Percentiles rank a stretch among this genome's conserved stretches.
phyloP scores from a whole-genome alignment of 1,140 invertebrate species.

The Tetramorium simillimum region DNA sequence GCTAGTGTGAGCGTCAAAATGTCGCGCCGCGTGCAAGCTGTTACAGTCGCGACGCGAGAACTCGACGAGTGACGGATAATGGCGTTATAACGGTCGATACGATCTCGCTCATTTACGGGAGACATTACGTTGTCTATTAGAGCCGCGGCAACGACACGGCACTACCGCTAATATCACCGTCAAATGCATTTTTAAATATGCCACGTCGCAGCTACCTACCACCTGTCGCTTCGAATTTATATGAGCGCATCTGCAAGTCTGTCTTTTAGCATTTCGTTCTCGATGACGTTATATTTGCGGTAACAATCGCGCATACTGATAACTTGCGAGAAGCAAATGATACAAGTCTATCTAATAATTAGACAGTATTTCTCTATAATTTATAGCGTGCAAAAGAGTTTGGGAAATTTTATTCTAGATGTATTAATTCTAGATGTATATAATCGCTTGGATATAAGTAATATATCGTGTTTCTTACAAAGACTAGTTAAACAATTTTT shows the following conservation, averaged over 20 bases:
- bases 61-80: slow-evolving; percentile 41
- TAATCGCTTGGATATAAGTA: not conserved
- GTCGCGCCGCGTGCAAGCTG: slow-evolving; percentile 8
- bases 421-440: not conserved
- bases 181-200: slow-evolving; percentile 48
- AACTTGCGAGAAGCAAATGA: not conserved
- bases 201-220: not conserved
- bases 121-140: slow-evolving; percentile 19
- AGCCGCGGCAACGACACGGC: not conserved
- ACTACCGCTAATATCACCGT: slow-evolving; percentile 17
- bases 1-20: slow-evolving; percentile 36
- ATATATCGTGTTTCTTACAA: not conserved
- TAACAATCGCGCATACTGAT: not conserved
- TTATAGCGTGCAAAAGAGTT: not conserved
- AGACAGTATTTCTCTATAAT: not conserved
- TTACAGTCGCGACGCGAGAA: not conserved
- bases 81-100: slow-evolving; percentile 44
- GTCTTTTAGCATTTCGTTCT: not conserved
- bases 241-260: not conserved
- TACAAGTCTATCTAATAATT: not conserved
- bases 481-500: not conserved
- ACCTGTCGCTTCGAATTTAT: not conserved
- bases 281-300: not conserved
- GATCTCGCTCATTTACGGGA: slow-evolving; percentile 44
- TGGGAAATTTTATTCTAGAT: not conserved